phyloP scores from a whole-genome alignment of 2,797 vertebrate genomes.

The Muraenolepis orangiensis region DNA sequence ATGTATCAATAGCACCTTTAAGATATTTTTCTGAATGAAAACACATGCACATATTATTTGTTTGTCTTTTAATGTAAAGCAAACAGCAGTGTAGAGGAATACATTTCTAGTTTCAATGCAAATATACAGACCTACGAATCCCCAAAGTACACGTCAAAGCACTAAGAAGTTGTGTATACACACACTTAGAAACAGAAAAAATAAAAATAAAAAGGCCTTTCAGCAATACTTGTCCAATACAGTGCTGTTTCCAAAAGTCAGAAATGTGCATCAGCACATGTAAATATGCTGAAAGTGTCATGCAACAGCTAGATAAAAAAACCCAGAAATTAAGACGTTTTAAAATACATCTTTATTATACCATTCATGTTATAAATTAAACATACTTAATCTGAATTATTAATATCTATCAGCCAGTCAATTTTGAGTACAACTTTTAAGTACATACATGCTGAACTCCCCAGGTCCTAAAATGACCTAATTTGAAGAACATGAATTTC shows the following conservation, averaged over 20 bases:
- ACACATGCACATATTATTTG: conserved; percentile 31
- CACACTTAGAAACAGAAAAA: conserved; percentile 60
- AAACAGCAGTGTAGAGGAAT: conserved; percentile 63
- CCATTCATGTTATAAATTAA: conserved; percentile 36
- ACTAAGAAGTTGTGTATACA: conserved; percentile 59
- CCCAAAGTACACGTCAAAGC: conserved; percentile 66
- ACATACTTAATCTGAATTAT: conserved; percentile 19
- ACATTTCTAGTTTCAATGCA: conserved; percentile 64
- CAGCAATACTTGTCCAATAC: conserved; percentile 38
- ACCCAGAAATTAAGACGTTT: conserved; percentile 25
- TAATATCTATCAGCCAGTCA: conserved; percentile 12
- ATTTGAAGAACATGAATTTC: conserved; percentile 1
- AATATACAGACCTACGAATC: conserved; percentile 72
- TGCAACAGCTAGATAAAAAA: conserved; percentile 50
- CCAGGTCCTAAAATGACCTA: conserved; percentile 2
- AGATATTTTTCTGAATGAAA: neutral
- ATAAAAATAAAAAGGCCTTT: conserved; percentile 42
- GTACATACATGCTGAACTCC: conserved; percentile 7
- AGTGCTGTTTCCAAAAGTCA: conserved; percentile 41
- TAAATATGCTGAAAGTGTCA: conserved; percentile 48
- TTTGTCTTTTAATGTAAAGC: conserved; percentile 71
- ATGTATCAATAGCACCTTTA: too few species aligned
- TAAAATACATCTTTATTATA: conserved; percentile 27
- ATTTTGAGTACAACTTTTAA: conserved; percentile 21
- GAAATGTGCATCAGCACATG: conserved; percentile 65